Percentiles rank a stretch among this genome's conserved stretches.
Evolutionary conservation across 2,797 vertebrate genomes (phyloP).

Genomic region (Valencia hispanica): DNA sequence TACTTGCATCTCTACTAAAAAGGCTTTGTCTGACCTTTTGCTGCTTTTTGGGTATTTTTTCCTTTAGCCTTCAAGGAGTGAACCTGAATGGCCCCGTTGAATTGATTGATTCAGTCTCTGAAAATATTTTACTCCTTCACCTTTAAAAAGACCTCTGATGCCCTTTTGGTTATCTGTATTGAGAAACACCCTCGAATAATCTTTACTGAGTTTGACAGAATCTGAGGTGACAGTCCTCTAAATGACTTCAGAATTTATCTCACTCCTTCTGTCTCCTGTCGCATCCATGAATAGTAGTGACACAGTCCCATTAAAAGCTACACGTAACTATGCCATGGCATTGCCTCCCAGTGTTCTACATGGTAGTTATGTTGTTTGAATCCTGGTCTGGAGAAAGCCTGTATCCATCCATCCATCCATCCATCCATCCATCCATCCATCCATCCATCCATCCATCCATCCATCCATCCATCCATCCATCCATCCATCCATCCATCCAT

Average conservation of each 20-base stretch:
- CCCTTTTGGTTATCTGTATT: neutral
- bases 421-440: slow-evolving; percentile 1
- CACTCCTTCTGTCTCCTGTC: slow-evolving; percentile 11
- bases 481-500: neutral
- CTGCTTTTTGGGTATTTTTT: neutral
- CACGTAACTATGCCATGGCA: neutral
- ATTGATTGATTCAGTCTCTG: neutral
- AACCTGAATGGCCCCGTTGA: neutral
- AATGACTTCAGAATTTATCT: slow-evolving; percentile 12
- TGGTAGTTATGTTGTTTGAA: neutral
- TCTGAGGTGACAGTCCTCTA: slow-evolving; percentile 4
- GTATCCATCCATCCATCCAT: neutral
- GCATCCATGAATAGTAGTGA: slow-evolving; percentile 15
- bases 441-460: neutral
- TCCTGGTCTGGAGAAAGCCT: neutral
- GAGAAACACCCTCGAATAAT: neutral
- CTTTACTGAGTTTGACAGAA: neutral
- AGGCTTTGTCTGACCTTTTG: neutral
- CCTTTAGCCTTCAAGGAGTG: neutral
- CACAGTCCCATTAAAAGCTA: slow-evolving; percentile 5
- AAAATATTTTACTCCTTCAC: neutral
- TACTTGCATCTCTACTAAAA: neutral
- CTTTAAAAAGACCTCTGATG: neutral
- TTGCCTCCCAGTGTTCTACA: neutral
- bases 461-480: slow-evolving; percentile 4